These are phyloP conservation scores for Drosophila histrio DNA, from an alignment of 2,888 invertebrate genomes.

Conservation along the genomic window DNA sequence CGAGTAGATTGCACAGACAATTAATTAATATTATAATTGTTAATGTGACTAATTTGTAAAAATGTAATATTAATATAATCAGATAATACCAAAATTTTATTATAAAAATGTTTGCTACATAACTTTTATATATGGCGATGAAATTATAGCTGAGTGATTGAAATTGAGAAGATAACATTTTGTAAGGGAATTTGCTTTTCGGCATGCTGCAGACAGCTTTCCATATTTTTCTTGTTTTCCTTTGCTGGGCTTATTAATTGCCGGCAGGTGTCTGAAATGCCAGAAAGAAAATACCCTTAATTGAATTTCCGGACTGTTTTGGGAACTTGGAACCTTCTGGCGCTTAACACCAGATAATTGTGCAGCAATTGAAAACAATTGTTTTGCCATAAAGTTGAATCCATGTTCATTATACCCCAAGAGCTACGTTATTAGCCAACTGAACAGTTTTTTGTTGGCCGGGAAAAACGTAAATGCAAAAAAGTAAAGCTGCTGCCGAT, in stretches of 20 bases:
- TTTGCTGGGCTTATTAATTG: slow-evolving; percentile 28
- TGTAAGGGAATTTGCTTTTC: slow-evolving; percentile 2
- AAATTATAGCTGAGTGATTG: too few relatives aligned
- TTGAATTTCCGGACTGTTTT: slow-evolving; percentile 39
- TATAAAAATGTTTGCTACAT: too few relatives aligned
- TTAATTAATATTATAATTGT: too few relatives aligned
- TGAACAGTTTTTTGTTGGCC: neutral
- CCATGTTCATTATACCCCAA: slow-evolving; percentile 3
- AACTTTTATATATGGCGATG: too few relatives aligned
- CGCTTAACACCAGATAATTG: slow-evolving; percentile 23
- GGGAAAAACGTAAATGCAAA: neutral
- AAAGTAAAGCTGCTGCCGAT: neutral
- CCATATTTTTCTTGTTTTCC: neutral
- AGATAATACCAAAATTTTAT: too few relatives aligned
- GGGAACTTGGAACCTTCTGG: slow-evolving; percentile 29
- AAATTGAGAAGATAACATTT: neutral
- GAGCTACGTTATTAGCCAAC: slow-evolving; percentile 1
- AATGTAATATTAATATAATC: too few relatives aligned
- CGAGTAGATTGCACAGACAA: too few relatives aligned
- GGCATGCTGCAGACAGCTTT: neutral
- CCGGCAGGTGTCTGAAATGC: slow-evolving; percentile 37
- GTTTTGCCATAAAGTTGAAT: neutral
- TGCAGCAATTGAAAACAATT: slow-evolving; percentile 24
- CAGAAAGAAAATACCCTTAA: slow-evolving; percentile 24
- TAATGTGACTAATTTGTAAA: too few relatives aligned